Evolutionary conservation across 1,140 invertebrate genomes (phyloP).

Genomic region (Macrocentrus cingulum): DNA sequence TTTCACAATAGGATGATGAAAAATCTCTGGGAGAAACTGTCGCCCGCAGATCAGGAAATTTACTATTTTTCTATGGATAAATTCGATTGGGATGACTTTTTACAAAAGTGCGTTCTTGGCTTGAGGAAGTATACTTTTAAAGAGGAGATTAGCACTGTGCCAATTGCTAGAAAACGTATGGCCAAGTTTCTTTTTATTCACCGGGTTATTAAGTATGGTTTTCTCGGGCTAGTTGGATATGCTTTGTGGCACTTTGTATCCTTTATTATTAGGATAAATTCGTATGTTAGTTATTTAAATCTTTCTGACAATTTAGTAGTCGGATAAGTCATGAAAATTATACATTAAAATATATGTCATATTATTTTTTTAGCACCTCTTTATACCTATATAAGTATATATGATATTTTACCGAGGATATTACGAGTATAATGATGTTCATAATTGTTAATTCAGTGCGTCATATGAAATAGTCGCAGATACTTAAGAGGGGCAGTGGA

Average conservation of each 20-base stretch:
- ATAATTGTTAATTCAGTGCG: too few species aligned
- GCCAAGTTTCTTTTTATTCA: constrained; percentile 42
- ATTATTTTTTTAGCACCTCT: too few species aligned
- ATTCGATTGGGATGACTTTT: constrained; percentile 59
- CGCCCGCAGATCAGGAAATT: constrained; percentile 55
- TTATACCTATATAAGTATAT: too few species aligned
- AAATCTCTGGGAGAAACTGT: constrained; percentile 57
- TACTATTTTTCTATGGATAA: constrained; percentile 60
- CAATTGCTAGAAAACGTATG: constrained; percentile 51
- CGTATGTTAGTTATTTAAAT: constrained; percentile 30
- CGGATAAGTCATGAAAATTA: constrained; percentile 30
- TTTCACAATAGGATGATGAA: constrained; percentile 61
- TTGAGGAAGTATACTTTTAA: constrained; percentile 59
- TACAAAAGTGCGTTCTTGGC: constrained; percentile 57
- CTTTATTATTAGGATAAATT: constrained; percentile 26
- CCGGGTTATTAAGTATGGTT: constrained; percentile 34
- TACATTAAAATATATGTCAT: too few species aligned
- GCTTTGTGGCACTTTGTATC: constrained; percentile 25
- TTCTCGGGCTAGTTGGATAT: constrained; percentile 28
- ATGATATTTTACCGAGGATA: too few species aligned
- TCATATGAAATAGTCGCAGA: too few species aligned
- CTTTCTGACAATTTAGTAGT: constrained; percentile 33
- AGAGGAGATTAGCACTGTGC: constrained; percentile 56
- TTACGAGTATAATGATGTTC: too few species aligned
- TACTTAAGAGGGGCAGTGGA: too few species aligned